Percentiles rank a stretch among this genome's conserved stretches.
Conservation (phyloP, 1,140 invertebrate species). For the Leptoteleia sp. region DNA sequence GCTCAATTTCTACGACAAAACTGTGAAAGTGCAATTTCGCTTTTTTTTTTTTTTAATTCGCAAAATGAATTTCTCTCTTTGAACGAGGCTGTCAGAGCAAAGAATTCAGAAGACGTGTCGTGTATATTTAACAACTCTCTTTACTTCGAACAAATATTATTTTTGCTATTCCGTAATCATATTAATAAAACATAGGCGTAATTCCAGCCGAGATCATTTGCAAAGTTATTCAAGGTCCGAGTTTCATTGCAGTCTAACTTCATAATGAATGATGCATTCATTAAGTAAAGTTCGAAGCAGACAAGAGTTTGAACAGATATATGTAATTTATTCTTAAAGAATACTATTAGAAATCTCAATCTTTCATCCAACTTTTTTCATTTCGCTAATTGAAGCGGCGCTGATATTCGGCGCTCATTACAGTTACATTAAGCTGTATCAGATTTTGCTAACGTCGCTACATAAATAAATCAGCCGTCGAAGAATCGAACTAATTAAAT, state of each 20-base stretch:
- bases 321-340: conserved; percentile 18
- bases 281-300: conserved; percentile 26
- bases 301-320: conserved; percentile 14
- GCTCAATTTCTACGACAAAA: too few relatives aligned
- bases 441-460: neutral
- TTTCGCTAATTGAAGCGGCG: neutral
- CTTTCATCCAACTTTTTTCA: conserved; percentile 32
- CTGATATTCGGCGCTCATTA: neutral
- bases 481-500: neutral
- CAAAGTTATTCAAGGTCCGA: conserved; percentile 35
- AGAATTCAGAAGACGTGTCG: too few relatives aligned
- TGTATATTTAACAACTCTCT: neutral
- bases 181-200: conserved; percentile 26
- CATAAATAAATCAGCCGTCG: neutral
- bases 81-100: too few relatives aligned
- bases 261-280: conserved; percentile 38
- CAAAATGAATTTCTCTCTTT: too few relatives aligned
- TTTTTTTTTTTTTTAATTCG: too few relatives aligned
- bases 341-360: conserved; percentile 14
- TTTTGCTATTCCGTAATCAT: neutral
- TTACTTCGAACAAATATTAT: neutral
- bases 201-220: conserved; percentile 11
- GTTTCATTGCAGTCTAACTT: conserved; percentile 34
- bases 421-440: too few relatives aligned
- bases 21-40: too few relatives aligned